These are phyloP conservation scores for Wasmannia auropunctata DNA, from an alignment of 1,140 invertebrate genomes.

Conservation along the genomic window DNA sequence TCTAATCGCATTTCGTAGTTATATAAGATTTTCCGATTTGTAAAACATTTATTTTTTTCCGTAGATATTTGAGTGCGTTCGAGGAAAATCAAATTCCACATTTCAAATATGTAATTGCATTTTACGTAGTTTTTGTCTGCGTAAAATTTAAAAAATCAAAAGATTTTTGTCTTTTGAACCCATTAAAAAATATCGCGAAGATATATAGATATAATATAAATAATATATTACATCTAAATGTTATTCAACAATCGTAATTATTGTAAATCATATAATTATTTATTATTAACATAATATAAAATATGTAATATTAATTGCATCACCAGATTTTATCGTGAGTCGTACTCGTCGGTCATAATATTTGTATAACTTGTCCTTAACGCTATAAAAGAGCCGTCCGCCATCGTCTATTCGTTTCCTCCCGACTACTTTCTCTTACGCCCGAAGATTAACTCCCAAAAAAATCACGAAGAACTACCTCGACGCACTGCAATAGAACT, in stretches of 20 bases:
- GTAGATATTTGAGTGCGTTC: neutral
- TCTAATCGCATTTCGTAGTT: neutral
- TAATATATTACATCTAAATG: constrained; percentile 4
- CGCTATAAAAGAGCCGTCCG: neutral
- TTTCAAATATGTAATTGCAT: neutral
- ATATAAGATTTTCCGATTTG: neutral
- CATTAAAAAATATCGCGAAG: neutral
- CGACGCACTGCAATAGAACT: neutral
- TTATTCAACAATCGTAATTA: constrained; percentile 1
- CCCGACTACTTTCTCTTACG: neutral
- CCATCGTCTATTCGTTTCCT: neutral
- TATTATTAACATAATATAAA: neutral
- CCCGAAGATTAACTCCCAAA: neutral
- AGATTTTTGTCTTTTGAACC: neutral
- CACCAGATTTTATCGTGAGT: constrained; percentile 38
- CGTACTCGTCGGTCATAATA: constrained; percentile 38
- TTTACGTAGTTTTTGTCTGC: neutral
- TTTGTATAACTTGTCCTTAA: constrained; percentile 15
- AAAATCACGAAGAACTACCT: neutral
- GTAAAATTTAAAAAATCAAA: constrained; percentile 14
- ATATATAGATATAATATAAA: constrained; percentile 2
- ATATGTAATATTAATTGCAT: constrained; percentile 1
- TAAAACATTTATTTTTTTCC: neutral
- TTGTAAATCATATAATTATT: neutral
- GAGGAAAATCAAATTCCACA: neutral